These are phyloP conservation scores for Capreolus pygargus DNA, from an alignment of 2,113 vertebrate species.

Conservation along the genomic window DNA sequence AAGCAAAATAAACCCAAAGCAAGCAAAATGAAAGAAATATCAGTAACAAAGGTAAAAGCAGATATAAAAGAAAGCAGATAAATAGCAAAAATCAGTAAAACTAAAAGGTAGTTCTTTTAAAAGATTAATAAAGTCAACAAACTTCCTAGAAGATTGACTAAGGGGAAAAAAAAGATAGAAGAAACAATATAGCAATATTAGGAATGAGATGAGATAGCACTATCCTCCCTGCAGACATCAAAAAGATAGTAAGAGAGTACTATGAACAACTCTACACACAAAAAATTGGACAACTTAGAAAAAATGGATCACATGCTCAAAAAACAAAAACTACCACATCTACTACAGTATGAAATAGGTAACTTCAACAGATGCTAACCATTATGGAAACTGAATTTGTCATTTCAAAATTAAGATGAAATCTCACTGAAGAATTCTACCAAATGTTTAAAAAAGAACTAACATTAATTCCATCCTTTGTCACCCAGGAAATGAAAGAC, in stretches of 20 bases:
- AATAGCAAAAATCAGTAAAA: neutral
- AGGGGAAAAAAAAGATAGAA: neutral
- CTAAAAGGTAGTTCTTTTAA: neutral
- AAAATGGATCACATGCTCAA: neutral
- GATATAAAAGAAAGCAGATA: neutral
- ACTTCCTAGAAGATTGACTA: neutral
- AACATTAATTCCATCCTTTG: neutral
- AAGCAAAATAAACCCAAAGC: neutral
- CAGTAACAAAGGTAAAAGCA: neutral
- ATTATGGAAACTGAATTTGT: neutral
- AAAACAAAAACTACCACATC: neutral
- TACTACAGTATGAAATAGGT: neutral
- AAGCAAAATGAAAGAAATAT: constrained; percentile 23
- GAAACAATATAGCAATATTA: neutral
- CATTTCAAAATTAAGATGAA: neutral
- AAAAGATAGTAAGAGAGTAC: neutral
- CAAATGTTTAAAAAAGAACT: constrained; percentile 21
- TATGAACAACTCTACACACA: neutral
- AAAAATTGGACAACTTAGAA: neutral
- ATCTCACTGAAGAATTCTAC: neutral
- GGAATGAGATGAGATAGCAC: neutral
- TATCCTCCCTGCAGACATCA: neutral
- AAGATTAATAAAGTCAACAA: neutral
- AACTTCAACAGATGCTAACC: neutral
- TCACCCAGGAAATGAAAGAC: neutral